Evolutionary conservation across 2,113 vertebrate species (phyloP).

Genomic region (Formicarius rufipectus): DNA sequence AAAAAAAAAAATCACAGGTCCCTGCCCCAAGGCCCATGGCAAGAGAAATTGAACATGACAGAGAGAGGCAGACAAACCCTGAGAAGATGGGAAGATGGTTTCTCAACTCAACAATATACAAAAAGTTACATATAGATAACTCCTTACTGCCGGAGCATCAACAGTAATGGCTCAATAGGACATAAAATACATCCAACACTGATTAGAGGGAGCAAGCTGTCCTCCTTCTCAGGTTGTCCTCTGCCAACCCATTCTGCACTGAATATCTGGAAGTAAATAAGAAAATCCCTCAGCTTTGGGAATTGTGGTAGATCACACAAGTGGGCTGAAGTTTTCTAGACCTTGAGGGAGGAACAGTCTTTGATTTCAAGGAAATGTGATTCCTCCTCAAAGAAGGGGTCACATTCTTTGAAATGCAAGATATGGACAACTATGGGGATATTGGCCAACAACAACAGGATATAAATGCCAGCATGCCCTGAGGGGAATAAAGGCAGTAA

Average conservation of each 20-base stretch:
- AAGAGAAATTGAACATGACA: neutral
- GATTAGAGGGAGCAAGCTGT: neutral
- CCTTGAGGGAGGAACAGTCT: neutral
- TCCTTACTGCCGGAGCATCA: neutral
- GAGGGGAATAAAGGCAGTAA: neutral
- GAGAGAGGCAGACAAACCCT: neutral
- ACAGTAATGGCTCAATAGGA: neutral
- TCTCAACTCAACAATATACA: neutral
- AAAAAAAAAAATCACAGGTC: neutral
- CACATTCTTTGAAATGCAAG: constrained; percentile 36
- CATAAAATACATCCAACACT: neutral
- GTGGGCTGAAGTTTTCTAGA: constrained; percentile 32
- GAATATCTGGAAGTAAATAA: constrained; percentile 3
- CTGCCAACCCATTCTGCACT: neutral
- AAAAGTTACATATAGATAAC: neutral
- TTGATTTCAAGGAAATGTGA: constrained; percentile 42
- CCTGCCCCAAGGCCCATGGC: neutral
- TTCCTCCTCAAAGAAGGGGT: constrained; percentile 24
- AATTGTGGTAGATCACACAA: neutral
- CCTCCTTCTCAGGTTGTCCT: neutral
- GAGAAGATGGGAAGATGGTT: neutral
- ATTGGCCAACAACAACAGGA: constrained; percentile 40
- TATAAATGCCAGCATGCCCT: neutral
- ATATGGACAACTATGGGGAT: neutral
- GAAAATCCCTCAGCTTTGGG: neutral